These are phyloP conservation scores for Alcis repandata DNA, from an alignment of 2,888 invertebrate genomes.

Conservation along the genomic window DNA sequence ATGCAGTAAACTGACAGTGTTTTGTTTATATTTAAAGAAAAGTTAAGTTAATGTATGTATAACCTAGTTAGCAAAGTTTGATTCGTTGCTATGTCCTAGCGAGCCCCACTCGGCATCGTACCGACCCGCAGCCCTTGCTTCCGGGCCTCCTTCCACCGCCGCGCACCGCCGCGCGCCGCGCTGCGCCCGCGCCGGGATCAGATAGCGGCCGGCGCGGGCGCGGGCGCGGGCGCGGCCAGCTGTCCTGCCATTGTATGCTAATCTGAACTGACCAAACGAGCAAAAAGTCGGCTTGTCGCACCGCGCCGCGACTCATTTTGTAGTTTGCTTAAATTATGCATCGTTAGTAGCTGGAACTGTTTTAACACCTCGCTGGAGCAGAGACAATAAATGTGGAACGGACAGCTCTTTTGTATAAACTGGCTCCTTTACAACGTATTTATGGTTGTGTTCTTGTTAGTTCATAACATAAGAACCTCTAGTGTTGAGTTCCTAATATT, in stretches of 20 bases:
- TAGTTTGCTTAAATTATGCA: conserved; percentile 30
- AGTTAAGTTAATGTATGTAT: too few species aligned
- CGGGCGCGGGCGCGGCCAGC: conserved; percentile 50
- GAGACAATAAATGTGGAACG: background rate
- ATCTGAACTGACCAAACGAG: conserved; percentile 48
- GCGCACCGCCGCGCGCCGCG: too few species aligned
- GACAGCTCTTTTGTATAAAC: background rate
- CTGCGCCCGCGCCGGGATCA: conserved; percentile 5
- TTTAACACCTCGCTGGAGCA: conserved; percentile 23
- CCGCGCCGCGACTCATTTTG: conserved; percentile 20
- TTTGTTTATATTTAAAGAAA: too few species aligned
- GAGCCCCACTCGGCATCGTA: background rate
- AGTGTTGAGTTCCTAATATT: too few species aligned
- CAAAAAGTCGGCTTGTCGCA: conserved; percentile 36
- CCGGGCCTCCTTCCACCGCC: conserved; percentile 1
- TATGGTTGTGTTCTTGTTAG: too few species aligned
- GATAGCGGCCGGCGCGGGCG: conserved; percentile 24
- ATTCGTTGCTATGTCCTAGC: too few species aligned
- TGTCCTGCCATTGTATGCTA: conserved; percentile 70
- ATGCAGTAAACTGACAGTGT: too few species aligned
- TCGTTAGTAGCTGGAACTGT: conserved; percentile 30
- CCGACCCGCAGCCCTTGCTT: conserved; percentile 3
- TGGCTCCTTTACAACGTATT: background rate
- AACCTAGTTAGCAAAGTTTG: too few species aligned
- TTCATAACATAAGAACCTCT: too few species aligned